These are phyloP conservation scores for Anthoptus insignis DNA, from an alignment of 2,888 invertebrate species.

Conservation along the genomic window DNA sequence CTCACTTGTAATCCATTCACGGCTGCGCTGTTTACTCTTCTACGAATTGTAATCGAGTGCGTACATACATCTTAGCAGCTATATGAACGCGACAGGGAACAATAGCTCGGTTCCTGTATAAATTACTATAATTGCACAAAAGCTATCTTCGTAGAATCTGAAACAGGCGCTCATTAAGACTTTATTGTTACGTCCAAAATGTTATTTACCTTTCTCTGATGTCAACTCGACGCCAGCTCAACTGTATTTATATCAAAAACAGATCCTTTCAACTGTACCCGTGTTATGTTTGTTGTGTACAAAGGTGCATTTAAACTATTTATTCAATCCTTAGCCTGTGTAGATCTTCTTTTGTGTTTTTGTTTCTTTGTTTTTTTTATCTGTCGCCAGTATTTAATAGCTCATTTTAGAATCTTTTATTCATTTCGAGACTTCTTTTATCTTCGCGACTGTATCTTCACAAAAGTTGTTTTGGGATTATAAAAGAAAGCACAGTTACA, in stretches of 20 bases:
- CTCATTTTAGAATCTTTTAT: constrained; percentile 50
- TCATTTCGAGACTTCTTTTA: constrained; percentile 40
- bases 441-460: not conserved
- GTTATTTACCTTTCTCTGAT: constrained; percentile 64
- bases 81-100: constrained; percentile 9
- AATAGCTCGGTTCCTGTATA: constrained; percentile 25
- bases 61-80: constrained; percentile 7
- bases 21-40: constrained; percentile 46
- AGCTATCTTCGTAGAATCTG: constrained; percentile 59
- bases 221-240: constrained; percentile 7
- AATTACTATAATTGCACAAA: constrained; percentile 56
- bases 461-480: constrained; percentile 1
- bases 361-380: constrained; percentile 55
- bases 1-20: constrained; percentile 23
- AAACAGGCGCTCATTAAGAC: constrained; percentile 74
- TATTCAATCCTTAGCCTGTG: constrained; percentile 52
- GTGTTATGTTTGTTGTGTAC: constrained; percentile 67
- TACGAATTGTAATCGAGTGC: constrained; percentile 55
- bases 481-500: constrained; percentile 2
- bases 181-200: constrained; percentile 67
- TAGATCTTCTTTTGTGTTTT: constrained; percentile 55
- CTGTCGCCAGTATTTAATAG: constrained; percentile 51
- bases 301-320: constrained; percentile 63
- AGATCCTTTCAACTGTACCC: constrained; percentile 60
- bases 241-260: constrained; percentile 53